Conservation (phyloP, 2,888 invertebrate species). For the Dicycla oo region DNA sequence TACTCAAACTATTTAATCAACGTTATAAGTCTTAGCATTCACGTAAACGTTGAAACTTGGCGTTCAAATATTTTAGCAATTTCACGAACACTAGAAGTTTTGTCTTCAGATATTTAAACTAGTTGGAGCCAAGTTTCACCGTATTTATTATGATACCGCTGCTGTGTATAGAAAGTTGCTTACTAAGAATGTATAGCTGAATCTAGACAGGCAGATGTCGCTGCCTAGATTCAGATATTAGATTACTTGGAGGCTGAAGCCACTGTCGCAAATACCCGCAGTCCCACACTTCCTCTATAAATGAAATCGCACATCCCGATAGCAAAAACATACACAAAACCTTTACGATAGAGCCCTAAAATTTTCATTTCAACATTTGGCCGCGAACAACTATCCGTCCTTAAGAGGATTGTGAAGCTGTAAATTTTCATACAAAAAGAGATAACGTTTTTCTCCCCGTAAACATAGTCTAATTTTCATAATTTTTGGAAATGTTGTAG, state of each 20-base stretch:
- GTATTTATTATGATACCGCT: slow-evolving; percentile 35
- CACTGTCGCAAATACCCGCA: slow-evolving; percentile 13
- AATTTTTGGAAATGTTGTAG: too few relatives aligned
- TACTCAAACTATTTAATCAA: slow-evolving; percentile 33
- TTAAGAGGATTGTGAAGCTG: too few relatives aligned
- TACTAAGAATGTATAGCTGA: slow-evolving; percentile 17
- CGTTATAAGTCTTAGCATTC: slow-evolving; percentile 16
- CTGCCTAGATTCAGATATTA: slow-evolving; percentile 44
- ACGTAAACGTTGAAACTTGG: slow-evolving; percentile 27
- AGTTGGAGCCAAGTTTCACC: slow-evolving; percentile 45
- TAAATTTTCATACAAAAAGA: too few relatives aligned
- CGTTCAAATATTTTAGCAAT: slow-evolving; percentile 42
- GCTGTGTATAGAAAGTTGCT: slow-evolving; percentile 34
- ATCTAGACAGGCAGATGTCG: slow-evolving; percentile 30
- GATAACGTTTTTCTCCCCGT: too few relatives aligned
- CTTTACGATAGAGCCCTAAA: slow-evolving; percentile 13
- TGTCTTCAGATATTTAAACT: slow-evolving; percentile 50
- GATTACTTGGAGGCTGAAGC: slow-evolving; percentile 37
- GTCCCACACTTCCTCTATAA: slow-evolving; percentile 15
- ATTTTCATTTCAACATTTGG: slow-evolving; percentile 37
- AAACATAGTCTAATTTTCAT: too few relatives aligned
- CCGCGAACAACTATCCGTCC: slow-evolving; percentile 1
- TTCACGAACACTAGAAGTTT: slow-evolving; percentile 45
- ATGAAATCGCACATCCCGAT: slow-evolving; percentile 37
- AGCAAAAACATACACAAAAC: slow-evolving; percentile 20